A percentile compares a stretch with the other conserved stretches of the same genome.
Evolutionary conservation across 2,797 vertebrate species (phyloP).

Genomic region (Poeciliopsis turneri): DNA sequence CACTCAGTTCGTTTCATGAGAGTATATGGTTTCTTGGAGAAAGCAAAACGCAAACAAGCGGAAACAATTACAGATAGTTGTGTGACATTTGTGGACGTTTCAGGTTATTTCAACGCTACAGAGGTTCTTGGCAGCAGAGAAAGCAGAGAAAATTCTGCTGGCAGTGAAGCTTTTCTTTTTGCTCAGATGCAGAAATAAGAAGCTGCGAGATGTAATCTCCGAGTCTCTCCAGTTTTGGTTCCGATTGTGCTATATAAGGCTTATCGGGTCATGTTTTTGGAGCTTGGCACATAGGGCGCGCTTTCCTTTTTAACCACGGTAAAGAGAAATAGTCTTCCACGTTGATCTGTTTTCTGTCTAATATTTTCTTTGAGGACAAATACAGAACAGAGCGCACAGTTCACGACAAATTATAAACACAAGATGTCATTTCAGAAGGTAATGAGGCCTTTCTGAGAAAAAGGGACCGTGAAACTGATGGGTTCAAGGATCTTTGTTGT

Average conservation of each 20-base stretch:
- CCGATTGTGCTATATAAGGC: background rate
- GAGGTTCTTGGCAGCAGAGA: constrained; percentile 1
- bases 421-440: background rate
- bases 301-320: constrained; percentile 10
- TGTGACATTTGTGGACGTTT: background rate
- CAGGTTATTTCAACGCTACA: background rate
- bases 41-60: background rate
- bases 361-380: constrained; percentile 32
- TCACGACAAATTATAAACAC: constrained; percentile 17
- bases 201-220: background rate
- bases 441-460: constrained; percentile 3
- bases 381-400: constrained; percentile 10
- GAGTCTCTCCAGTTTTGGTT: background rate
- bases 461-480: constrained; percentile 7
- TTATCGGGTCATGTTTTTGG: background rate
- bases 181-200: constrained; percentile 1
- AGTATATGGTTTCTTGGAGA: background rate
- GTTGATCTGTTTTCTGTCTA: background rate
- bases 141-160: background rate
- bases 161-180: background rate
- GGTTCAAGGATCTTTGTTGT: constrained; percentile 6
- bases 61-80: background rate
- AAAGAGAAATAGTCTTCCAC: constrained; percentile 27
- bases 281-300: background rate
- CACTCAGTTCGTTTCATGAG: too few species aligned